A percentile compares a stretch with the other conserved stretches of the same genome.
Conservation (phyloP, 2,797 vertebrate species). For the Anabacerthia variegaticeps region DNA sequence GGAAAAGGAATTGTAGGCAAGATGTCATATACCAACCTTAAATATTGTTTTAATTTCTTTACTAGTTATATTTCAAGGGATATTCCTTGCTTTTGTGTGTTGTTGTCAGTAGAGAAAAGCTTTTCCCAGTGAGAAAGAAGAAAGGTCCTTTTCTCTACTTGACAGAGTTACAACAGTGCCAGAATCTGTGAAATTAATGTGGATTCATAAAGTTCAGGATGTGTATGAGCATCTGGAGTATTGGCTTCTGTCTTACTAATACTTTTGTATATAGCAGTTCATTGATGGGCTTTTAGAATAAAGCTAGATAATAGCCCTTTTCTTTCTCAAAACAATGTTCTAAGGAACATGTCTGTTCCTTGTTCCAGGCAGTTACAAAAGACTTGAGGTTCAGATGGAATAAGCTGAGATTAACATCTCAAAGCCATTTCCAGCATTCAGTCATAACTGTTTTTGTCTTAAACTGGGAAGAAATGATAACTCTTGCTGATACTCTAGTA, state of each 20-base stretch:
- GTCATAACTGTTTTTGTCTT: neutral
- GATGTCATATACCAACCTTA: neutral
- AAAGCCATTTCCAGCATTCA: neutral
- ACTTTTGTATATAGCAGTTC: neutral
- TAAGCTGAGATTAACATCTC: neutral
- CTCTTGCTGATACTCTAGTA: neutral
- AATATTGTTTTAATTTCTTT: neutral
- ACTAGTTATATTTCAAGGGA: neutral
- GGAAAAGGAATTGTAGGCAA: neutral
- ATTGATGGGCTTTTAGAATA: neutral
- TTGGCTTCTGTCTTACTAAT: neutral
- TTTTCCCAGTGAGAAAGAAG: neutral
- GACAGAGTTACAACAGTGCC: neutral
- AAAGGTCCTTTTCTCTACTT: neutral
- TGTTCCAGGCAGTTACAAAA: neutral
- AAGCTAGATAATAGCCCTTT: neutral
- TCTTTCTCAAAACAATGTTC: neutral
- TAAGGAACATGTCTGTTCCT: neutral
- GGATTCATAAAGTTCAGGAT: neutral
- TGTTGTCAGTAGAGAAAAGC: neutral
- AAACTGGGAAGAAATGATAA: neutral
- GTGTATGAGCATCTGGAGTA: neutral
- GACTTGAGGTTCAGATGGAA: neutral
- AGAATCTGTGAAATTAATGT: neutral
- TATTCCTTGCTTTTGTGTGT: neutral